These are phyloP conservation scores for Karalla daura DNA, from an alignment of 2,797 vertebrate species.

Conservation along the genomic window DNA sequence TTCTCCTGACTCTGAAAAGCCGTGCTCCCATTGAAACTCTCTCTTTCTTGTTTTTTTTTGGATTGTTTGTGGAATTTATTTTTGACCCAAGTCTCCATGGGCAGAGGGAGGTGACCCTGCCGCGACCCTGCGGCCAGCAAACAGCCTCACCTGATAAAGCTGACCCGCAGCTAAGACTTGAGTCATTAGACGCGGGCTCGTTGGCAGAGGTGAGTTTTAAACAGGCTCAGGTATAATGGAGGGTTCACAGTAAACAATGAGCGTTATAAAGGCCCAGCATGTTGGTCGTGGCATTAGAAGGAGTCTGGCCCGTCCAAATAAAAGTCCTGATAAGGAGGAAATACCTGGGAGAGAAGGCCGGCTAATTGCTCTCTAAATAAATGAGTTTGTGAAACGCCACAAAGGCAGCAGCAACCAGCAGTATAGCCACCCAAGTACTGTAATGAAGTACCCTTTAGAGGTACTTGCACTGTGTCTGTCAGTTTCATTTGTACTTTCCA, in stretches of 20 bases:
- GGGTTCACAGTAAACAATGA: slow-evolving; percentile 88
- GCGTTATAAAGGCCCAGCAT: slow-evolving; percentile 86
- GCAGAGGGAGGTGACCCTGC: slow-evolving; percentile 73
- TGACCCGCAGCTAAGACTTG: slow-evolving; percentile 78
- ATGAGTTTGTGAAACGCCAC: slow-evolving; percentile 31
- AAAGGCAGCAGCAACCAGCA: neutral
- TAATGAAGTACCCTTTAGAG: neutral
- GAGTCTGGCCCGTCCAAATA: slow-evolving; percentile 73
- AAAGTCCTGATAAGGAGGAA: slow-evolving; percentile 84
- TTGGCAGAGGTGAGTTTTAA: slow-evolving; percentile 82
- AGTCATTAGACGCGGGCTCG: slow-evolving; percentile 83
- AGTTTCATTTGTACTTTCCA: neutral
- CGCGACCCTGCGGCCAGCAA: slow-evolving; percentile 79
- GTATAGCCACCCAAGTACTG: neutral
- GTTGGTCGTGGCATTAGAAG: slow-evolving; percentile 70
- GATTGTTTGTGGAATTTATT: slow-evolving; percentile 76
- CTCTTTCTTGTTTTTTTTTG: slow-evolving; percentile 28
- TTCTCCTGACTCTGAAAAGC: slow-evolving; percentile 60
- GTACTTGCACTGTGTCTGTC: neutral
- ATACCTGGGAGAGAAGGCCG: slow-evolving; percentile 45
- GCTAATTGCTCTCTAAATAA: slow-evolving; percentile 53
- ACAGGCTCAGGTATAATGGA: slow-evolving; percentile 75
- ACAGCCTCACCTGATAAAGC: slow-evolving; percentile 86
- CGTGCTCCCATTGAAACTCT: slow-evolving; percentile 61
- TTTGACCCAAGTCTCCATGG: slow-evolving; percentile 48